A percentile compares a stretch with the other conserved stretches of the same genome.
Evolutionary conservation across 2,888 invertebrate species (phyloP).

Genomic region (Philereme transversata): DNA sequence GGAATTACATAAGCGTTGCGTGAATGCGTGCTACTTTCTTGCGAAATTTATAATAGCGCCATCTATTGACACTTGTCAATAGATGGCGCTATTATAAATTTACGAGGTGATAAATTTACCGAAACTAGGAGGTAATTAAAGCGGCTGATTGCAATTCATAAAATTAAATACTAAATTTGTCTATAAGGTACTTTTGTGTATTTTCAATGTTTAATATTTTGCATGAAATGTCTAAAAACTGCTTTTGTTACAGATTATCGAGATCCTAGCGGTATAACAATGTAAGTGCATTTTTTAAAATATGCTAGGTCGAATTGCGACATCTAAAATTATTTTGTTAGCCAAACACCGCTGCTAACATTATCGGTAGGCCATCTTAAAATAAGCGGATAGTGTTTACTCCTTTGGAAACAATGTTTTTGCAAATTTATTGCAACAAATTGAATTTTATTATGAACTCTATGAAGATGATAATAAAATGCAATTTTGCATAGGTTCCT

Average conservation of each 20-base stretch:
- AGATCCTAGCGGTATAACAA: conserved; percentile 23
- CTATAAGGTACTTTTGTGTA: neutral
- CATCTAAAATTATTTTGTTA: conserved; percentile 42
- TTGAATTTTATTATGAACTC: conserved; percentile 5
- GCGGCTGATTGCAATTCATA: too few relatives aligned
- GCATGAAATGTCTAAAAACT: neutral
- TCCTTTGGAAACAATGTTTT: conserved; percentile 46
- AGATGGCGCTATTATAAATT: too few relatives aligned
- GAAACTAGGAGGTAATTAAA: too few relatives aligned
- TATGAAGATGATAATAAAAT: conserved; percentile 1
- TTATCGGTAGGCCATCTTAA: conserved; percentile 65
- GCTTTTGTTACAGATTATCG: conserved; percentile 6
- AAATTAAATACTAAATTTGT: too few relatives aligned
- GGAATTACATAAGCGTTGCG: conserved; percentile 45
- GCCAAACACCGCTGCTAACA: conserved; percentile 46
- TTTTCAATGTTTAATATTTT: neutral
- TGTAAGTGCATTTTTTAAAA: conserved; percentile 44
- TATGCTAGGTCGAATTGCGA: conserved; percentile 24
- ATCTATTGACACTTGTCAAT: conserved; percentile 57
- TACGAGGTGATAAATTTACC: conserved; percentile 30
- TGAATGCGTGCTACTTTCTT: conserved; percentile 41
- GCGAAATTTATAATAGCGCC: conserved; percentile 48
- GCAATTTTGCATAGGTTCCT: conserved; percentile 16
- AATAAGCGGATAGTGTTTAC: conserved; percentile 50
- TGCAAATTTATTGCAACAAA: conserved; percentile 29